phyloP scores from a whole-genome alignment of 2,113 vertebrate species.

The Gasterosteus nipponicus region DNA sequence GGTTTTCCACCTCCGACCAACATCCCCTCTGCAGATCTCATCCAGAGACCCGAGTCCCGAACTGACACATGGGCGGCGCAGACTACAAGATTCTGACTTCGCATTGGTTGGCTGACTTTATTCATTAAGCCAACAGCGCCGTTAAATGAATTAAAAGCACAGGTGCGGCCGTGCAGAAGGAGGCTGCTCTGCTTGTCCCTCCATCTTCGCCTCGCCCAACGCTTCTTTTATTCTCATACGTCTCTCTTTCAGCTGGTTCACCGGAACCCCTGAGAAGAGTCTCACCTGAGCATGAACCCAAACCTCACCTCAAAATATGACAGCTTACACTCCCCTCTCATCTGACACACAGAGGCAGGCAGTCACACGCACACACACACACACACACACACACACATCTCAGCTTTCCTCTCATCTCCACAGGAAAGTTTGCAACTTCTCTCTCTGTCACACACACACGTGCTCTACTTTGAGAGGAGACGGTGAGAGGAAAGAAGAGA shows the following conservation, averaged over 20 bases:
- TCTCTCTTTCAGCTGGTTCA: constrained; percentile 67
- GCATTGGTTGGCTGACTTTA: neutral
- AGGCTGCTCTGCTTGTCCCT: constrained; percentile 55
- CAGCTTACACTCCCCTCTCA: constrained; percentile 73
- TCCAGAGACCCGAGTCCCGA: neutral
- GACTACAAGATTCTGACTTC: neutral
- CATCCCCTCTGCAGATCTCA: neutral
- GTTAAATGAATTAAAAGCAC: neutral
- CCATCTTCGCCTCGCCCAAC: constrained; percentile 49
- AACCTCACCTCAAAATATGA: constrained; percentile 75
- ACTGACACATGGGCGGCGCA: neutral
- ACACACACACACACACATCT: constrained; percentile 34
- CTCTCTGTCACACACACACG: constrained; percentile 25
- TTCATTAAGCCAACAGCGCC: neutral
- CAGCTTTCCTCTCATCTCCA: constrained; percentile 34
- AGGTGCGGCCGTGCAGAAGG: neutral
- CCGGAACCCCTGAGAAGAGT: constrained; percentile 75
- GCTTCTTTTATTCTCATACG: constrained; percentile 57
- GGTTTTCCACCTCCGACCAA: neutral
- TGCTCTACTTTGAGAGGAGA: constrained; percentile 55
- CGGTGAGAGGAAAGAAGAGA: constrained; percentile 50
- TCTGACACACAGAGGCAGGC: constrained; percentile 38
- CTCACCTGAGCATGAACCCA: constrained; percentile 77
- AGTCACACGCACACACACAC: constrained; percentile 32
- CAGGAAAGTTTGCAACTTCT: constrained; percentile 60